Conservation (phyloP, 1,140 invertebrate genomes). For the Megalonaias nervosa region DNA sequence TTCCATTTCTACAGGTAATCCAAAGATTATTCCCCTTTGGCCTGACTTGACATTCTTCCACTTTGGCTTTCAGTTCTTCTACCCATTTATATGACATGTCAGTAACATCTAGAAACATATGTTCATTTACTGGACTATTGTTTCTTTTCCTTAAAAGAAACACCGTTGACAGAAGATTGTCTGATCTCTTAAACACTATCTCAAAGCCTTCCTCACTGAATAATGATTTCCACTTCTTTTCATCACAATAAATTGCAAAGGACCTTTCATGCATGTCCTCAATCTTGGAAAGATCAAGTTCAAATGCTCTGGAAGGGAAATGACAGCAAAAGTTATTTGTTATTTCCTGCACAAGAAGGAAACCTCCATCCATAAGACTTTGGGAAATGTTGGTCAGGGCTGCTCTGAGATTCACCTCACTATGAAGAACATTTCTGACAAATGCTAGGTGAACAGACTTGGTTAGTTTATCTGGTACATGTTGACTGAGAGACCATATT, state of each 20-base stretch:
- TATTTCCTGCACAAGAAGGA: constrained; percentile 84
- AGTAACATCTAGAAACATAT: constrained; percentile 57
- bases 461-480: constrained; percentile 33
- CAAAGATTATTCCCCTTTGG: constrained; percentile 69
- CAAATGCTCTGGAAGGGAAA: constrained; percentile 41
- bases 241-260: constrained; percentile 62
- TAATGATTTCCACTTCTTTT: constrained; percentile 61
- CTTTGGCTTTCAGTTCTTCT: constrained; percentile 80
- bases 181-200: constrained; percentile 64
- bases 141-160: constrained; percentile 60
- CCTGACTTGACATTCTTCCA: constrained; percentile 68
- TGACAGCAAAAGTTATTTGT: constrained; percentile 71
- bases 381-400: constrained; percentile 71
- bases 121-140: constrained; percentile 1
- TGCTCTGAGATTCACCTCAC: constrained; percentile 62
- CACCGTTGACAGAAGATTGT: constrained; percentile 60
- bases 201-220: constrained; percentile 72
- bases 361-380: constrained; percentile 81
- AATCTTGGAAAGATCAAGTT: constrained; percentile 18
- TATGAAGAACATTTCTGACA: constrained; percentile 65
- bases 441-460: constrained; percentile 66
- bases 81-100: constrained; percentile 80
- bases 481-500: constrained; percentile 56
- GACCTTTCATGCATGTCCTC: constrained; percentile 40
- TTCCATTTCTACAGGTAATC: constrained; percentile 51